phyloP scores from a whole-genome alignment of 2,797 vertebrate species.

The Merluccius polli region DNA sequence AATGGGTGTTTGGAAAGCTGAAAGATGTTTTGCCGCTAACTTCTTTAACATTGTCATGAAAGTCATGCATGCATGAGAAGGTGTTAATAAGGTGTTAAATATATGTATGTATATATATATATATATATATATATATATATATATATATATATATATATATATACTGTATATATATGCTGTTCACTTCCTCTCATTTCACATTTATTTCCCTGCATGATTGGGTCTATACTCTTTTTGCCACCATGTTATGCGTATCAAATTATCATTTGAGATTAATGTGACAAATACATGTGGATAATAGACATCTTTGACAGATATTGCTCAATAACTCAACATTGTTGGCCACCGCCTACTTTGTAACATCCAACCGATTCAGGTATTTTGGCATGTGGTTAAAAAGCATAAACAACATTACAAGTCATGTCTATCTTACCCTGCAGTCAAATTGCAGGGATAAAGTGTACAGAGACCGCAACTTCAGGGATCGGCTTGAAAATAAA shows the following conservation, averaged over 20 bases:
- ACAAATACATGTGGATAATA: background rate
- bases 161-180: background rate
- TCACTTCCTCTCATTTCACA: background rate
- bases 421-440: background rate
- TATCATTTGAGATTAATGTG: constrained; percentile 3
- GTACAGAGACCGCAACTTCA: constrained; percentile 19
- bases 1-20: background rate
- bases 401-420: background rate
- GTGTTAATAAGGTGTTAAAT: background rate
- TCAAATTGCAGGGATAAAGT: background rate
- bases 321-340: background rate
- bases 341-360: background rate
- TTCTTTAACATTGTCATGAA: background rate
- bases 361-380: background rate
- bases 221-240: background rate
- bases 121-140: too few species aligned
- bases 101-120: too few species aligned
- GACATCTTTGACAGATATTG: background rate
- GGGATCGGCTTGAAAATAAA: constrained; percentile 24
- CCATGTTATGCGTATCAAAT: too few species aligned
- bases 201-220: background rate
- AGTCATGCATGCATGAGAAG: background rate
- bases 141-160: too few species aligned
- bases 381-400: background rate
- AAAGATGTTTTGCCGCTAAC: background rate